Conservation (phyloP, 2,797 vertebrate genomes). For the Acanthurus leucopareius region DNA sequence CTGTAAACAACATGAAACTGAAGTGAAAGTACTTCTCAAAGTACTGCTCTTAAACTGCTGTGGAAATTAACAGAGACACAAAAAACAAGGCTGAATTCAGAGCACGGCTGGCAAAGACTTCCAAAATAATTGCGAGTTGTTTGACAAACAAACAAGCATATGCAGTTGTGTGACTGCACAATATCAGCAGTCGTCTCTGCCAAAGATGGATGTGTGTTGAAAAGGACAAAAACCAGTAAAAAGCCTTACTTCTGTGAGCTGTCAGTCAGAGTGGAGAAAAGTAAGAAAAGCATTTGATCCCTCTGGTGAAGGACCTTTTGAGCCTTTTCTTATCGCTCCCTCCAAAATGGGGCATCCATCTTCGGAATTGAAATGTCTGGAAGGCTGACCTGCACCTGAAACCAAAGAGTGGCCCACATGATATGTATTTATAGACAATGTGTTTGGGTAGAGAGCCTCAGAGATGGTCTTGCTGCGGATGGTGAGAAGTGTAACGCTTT, state of each 20-base stretch:
- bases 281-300: slow-evolving; percentile 73
- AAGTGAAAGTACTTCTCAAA: slow-evolving; percentile 42
- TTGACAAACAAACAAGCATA: slow-evolving; percentile 30
- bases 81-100: neutral
- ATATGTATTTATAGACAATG: slow-evolving; percentile 79
- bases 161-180: neutral
- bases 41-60: slow-evolving; percentile 27
- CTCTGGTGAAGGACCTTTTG: slow-evolving; percentile 64
- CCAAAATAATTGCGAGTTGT: slow-evolving; percentile 34
- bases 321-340: slow-evolving; percentile 80
- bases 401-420: slow-evolving; percentile 70
- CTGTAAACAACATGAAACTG: slow-evolving; percentile 56
- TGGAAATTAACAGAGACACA: slow-evolving; percentile 26
- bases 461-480: slow-evolving; percentile 9
- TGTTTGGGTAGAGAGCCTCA: slow-evolving; percentile 25
- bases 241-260: slow-evolving; percentile 67
- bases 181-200: slow-evolving; percentile 58
- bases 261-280: slow-evolving; percentile 70
- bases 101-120: slow-evolving; percentile 5
- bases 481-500: slow-evolving; percentile 40
- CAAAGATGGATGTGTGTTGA: slow-evolving; percentile 72
- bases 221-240: slow-evolving; percentile 44
- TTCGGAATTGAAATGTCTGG: slow-evolving; percentile 88
- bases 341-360: slow-evolving; percentile 85
- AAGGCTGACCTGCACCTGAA: slow-evolving; percentile 84